A percentile compares a stretch with the other conserved stretches of the same genome.
Evolutionary conservation across 2,888 invertebrate species (phyloP).

Genomic region (Steromphala cineraria): DNA sequence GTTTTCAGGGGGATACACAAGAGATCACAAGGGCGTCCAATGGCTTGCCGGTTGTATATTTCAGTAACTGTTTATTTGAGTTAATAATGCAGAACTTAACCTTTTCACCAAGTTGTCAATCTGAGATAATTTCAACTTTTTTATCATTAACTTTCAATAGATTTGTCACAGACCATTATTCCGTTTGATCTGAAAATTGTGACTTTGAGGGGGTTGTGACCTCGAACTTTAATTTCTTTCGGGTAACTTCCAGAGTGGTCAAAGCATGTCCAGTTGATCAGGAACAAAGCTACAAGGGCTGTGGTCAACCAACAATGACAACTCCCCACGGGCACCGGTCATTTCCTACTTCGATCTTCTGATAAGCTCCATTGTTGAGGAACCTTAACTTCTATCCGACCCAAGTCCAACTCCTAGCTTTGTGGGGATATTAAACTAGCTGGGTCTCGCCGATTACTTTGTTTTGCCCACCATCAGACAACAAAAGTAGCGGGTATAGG

Average conservation of each 20-base stretch:
- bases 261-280: not conserved
- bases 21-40: too few species aligned
- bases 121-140: too few species aligned
- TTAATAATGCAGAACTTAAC: too few species aligned
- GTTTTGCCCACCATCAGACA: not conserved
- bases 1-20: too few species aligned
- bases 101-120: too few species aligned
- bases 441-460: conserved; percentile 7
- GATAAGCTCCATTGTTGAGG: not conserved
- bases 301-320: not conserved
- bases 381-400: not conserved
- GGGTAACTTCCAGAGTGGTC: not conserved
- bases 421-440: not conserved
- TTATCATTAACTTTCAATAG: too few species aligned
- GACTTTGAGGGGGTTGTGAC: not conserved
- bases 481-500: conserved; percentile 2
- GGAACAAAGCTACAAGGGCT: not conserved
- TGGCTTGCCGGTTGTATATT: too few species aligned
- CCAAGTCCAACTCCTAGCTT: not conserved
- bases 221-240: not conserved
- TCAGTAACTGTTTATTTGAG: too few species aligned
- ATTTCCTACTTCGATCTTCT: not conserved
- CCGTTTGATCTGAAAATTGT: too few species aligned
- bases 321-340: not conserved
- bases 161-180: too few species aligned